Percentiles rank a stretch among this genome's conserved stretches.
phyloP scores from a whole-genome alignment of 2,113 vertebrate genomes.

The Acinonyx jubatus region DNA sequence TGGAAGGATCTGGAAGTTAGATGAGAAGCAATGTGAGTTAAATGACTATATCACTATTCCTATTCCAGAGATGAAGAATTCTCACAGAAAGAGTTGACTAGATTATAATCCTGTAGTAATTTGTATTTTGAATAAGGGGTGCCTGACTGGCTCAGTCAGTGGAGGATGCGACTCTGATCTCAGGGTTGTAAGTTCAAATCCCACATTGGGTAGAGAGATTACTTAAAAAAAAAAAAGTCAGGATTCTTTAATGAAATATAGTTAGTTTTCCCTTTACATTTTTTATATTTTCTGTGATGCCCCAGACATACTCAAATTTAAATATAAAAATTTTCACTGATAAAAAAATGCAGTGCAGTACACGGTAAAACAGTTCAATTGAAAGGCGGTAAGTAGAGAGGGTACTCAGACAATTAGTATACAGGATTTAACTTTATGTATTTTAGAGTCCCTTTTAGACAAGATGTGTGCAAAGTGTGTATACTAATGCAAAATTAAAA shows the following conservation, averaged over 20 bases:
- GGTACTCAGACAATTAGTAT: background rate
- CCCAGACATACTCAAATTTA: background rate
- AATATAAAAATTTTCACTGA: background rate
- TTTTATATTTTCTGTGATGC: constrained; percentile 10
- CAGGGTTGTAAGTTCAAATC: background rate
- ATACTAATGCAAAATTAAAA: background rate
- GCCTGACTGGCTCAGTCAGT: background rate
- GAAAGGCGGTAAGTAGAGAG: background rate
- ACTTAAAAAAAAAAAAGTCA: background rate
- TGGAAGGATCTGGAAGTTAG: background rate
- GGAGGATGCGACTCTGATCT: background rate
- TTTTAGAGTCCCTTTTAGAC: background rate
- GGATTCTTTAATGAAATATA: background rate
- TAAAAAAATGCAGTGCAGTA: background rate
- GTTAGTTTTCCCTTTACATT: background rate
- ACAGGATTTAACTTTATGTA: background rate
- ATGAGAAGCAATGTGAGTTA: background rate
- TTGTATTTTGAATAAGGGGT: background rate
- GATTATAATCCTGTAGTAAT: background rate
- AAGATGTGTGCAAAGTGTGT: background rate
- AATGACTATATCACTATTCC: background rate
- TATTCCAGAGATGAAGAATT: background rate
- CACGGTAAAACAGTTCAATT: background rate
- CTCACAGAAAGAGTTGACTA: background rate
- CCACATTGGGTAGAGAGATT: background rate